A percentile compares a stretch with the other conserved stretches of the same genome.
Conservation (phyloP, 2,797 vertebrate species). For the Scolopax bukidnonensis region DNA sequence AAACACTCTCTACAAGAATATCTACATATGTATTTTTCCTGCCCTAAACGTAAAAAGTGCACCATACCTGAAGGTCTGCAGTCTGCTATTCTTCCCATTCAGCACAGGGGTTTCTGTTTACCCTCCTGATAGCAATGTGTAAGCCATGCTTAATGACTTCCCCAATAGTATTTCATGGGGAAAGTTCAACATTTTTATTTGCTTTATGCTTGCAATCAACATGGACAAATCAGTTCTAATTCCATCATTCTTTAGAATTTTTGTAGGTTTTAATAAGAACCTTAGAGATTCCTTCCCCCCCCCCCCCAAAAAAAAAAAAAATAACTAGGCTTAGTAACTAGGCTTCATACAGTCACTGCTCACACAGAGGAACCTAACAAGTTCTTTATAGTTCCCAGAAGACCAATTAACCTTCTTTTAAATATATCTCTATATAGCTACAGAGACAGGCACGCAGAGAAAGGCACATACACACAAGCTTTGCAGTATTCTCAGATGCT, state of each 20-base stretch:
- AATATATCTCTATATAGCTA: conserved; percentile 40
- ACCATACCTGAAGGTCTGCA: background rate
- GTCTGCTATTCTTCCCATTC: background rate
- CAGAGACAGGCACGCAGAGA: background rate
- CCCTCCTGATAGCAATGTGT: background rate
- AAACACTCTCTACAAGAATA: background rate
- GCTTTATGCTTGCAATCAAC: conserved; percentile 15
- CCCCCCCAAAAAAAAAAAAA: background rate
- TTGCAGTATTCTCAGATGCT: background rate
- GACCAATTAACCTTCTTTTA: conserved; percentile 71
- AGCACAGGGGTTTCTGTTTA: background rate
- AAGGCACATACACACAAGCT: background rate
- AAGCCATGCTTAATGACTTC: background rate
- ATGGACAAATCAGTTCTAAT: conserved; percentile 23
- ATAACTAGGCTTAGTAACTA: conserved; percentile 69
- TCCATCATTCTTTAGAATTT: conserved; percentile 47
- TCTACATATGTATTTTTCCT: background rate
- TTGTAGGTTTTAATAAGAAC: conserved; percentile 76
- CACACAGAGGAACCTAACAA: conserved; percentile 57
- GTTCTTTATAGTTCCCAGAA: conserved; percentile 53
- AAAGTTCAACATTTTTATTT: conserved; percentile 34
- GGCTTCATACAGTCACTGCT: conserved; percentile 32
- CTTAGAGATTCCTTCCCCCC: conserved; percentile 66
- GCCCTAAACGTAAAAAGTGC: background rate
- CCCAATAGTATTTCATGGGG: background rate